Percentiles rank a stretch among this genome's conserved stretches.
phyloP scores from a whole-genome alignment of 2,888 invertebrate genomes.

The Drosophila nigritarsus region DNA sequence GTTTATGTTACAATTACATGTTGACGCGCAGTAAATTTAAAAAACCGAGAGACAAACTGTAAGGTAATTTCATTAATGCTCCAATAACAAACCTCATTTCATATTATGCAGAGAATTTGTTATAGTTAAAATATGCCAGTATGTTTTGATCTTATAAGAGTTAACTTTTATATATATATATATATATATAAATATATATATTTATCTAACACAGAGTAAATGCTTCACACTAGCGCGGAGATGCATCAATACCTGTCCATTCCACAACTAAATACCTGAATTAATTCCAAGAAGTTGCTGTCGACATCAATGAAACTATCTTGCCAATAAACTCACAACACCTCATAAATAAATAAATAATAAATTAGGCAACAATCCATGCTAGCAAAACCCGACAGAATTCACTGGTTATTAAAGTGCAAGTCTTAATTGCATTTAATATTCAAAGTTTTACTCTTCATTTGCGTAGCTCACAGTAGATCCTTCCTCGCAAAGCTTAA shows the following conservation, averaged over 20 bases:
- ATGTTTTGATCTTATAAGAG: not conserved
- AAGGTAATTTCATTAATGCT: conserved; percentile 23
- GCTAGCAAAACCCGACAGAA: not conserved
- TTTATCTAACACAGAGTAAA: not conserved
- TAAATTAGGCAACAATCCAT: not conserved
- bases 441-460: not conserved
- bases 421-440: not conserved
- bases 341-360: not conserved
- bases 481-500: not conserved
- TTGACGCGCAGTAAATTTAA: conserved; percentile 47
- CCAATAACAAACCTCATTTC: conserved; percentile 9
- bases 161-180: not conserved
- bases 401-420: not conserved
- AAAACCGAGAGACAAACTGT: conserved; percentile 1
- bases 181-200: not conserved
- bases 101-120: conserved; percentile 1
- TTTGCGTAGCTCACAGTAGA: not conserved
- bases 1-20: conserved; percentile 43
- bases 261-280: not conserved
- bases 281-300: not conserved
- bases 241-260: not conserved
- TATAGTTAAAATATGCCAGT: not conserved
- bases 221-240: not conserved
- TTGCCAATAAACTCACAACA: not conserved
- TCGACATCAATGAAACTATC: not conserved